Evolutionary conservation across 2,113 vertebrate genomes (phyloP), one percentile per base, ranked within the genome.

Genomic region (Notothenia rossii): DNA sequence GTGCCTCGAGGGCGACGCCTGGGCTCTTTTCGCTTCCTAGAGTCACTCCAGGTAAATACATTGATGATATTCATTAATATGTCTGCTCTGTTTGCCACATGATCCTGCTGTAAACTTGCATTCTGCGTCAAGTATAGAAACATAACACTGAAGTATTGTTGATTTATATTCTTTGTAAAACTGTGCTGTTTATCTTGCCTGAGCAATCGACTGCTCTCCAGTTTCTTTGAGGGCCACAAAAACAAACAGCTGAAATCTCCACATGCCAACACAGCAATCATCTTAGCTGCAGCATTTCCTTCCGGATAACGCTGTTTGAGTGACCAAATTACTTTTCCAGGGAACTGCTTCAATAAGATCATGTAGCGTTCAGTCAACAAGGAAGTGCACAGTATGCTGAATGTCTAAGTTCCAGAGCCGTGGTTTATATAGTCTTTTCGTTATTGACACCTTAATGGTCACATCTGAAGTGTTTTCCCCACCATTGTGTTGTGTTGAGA

Each of bases 11-110:
- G 96, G 62, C 87, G 89, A 18, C 95, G 88, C 13, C 43, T 96
- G 77, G 96, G 95, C 6, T 96, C 96, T 61, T 96, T 94, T 56
- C 95, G 92, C 82, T 97, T 98, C 90, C 92, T 97, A 0, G 97
- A 97, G 90, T 97, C 97, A 0, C 90, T 98, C 65, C 96, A 97
- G 97, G 97, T 98, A 95, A 80, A 51, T 2, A 2, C 36, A 7
- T 40, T 7, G 7, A 7, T 40, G 36, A 40, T 40, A 40, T 40
- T 40, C 36, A 40, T 40, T 7, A 40, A 40, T 40, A 7, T 7
- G 36, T 40, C 36, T 40, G 36, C 29, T 29, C 29, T 29, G 36
- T 40, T 7, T 2, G 36, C 36, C 36, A 40, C 7, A 7, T 40
- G 36, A 40, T 7, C 36, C 7, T 40, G 36, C 36, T 40, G 36